phyloP scores from a whole-genome alignment of 1,140 invertebrate genomes.

The Elysia chlorotica region DNA sequence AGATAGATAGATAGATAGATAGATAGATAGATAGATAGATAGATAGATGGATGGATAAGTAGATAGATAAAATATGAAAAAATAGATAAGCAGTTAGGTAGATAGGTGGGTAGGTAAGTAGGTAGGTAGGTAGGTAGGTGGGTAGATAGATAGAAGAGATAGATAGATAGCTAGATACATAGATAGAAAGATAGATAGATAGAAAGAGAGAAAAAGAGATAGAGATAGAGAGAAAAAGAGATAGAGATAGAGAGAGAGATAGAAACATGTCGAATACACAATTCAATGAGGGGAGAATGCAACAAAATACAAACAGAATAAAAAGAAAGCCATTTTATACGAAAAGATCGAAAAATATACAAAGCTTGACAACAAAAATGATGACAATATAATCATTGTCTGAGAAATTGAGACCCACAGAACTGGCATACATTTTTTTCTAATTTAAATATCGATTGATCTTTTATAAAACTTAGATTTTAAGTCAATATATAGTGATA shows the following conservation, averaged over 20 bases:
- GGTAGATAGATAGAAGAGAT: too few relatives aligned
- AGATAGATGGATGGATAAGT: too few relatives aligned
- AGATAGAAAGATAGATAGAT: not conserved
- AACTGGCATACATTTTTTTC: too few relatives aligned
- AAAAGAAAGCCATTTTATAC: too few relatives aligned
- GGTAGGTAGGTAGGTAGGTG: not conserved
- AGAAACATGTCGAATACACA: not conserved
- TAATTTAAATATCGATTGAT: too few relatives aligned
- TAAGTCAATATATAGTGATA: not conserved
- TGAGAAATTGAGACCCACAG: not conserved
- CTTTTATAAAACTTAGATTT: too few relatives aligned
- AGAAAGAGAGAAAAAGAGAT: not conserved
- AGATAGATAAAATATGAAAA: too few relatives aligned
- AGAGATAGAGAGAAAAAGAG: constrained; percentile 1
- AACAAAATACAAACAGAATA: constrained; percentile 1
- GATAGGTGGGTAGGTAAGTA: not conserved
- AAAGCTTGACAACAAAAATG: not conserved
- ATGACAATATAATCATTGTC: not conserved
- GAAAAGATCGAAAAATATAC: not conserved
- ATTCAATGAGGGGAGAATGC: not conserved
- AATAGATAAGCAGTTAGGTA: too few relatives aligned
- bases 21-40: constrained; percentile 1
- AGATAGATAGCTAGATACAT: too few relatives aligned
- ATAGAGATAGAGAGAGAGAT: not conserved
- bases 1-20: constrained; percentile 4